Evolutionary conservation across 2,113 vertebrate species (phyloP).

Genomic region (Albula goreensis): DNA sequence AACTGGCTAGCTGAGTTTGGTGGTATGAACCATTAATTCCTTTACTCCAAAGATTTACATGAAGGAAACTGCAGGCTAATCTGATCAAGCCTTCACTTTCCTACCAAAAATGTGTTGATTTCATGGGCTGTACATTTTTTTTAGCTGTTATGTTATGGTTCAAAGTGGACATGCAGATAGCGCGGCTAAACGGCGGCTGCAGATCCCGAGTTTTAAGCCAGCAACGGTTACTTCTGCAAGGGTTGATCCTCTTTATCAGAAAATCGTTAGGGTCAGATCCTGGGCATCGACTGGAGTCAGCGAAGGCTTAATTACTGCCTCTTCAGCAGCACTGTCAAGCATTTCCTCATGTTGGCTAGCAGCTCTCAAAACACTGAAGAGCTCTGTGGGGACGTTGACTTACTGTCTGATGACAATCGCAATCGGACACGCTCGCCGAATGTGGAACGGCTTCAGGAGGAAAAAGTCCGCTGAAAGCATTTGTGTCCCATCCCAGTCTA

Average conservation of each 20-base stretch:
- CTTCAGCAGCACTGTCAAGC: background rate
- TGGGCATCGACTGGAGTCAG: background rate
- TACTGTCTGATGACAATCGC: too few species aligned
- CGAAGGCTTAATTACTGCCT: constrained; percentile 1
- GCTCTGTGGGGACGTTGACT: too few species aligned
- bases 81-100: background rate
- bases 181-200: too few species aligned
- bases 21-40: constrained; percentile 11
- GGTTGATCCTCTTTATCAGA: background rate
- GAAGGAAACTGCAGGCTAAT: too few species aligned
- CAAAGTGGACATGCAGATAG: background rate
- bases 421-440: too few species aligned
- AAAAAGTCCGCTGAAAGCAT: too few species aligned
- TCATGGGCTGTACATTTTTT: background rate
- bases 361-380: background rate
- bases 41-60: background rate
- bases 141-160: background rate
- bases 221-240: background rate
- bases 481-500: too few species aligned
- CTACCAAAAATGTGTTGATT: background rate
- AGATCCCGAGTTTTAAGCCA: background rate
- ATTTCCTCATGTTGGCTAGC: background rate
- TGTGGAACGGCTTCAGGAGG: too few species aligned
- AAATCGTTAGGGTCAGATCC: background rate
- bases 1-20: background rate